Conservation (phyloP, 2,888 invertebrate species). For the Listrodromus nycthemerus region DNA sequence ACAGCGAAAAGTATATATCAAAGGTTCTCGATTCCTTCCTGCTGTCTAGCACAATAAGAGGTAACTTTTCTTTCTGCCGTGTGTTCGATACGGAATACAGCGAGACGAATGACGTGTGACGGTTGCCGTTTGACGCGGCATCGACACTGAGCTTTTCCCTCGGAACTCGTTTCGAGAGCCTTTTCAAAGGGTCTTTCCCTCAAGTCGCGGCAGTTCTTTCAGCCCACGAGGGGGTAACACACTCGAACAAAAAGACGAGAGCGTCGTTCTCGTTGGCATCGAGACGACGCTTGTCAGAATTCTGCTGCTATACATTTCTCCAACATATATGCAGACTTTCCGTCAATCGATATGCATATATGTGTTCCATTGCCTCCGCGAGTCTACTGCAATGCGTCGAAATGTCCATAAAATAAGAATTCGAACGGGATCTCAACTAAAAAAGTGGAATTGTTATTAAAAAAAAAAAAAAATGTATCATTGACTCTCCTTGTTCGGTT, state of each 20-base stretch:
- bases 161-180: constrained; percentile 55
- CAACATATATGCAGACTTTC: constrained; percentile 16
- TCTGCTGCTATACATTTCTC: constrained; percentile 46
- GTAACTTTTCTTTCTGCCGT: constrained; percentile 55
- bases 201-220: constrained; percentile 50
- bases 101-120: constrained; percentile 61
- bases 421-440: neutral
- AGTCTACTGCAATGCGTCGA: constrained; percentile 63
- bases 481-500: no score
- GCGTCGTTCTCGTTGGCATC: constrained; percentile 59
- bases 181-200: constrained; percentile 54
- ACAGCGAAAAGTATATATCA: constrained; percentile 27
- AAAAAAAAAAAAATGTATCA: no score
- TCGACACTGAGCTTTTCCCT: constrained; percentile 64
- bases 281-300: constrained; percentile 63
- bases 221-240: constrained; percentile 22
- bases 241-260: constrained; percentile 39
- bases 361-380: constrained; percentile 12
- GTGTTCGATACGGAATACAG: constrained; percentile 51
- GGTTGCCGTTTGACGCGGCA: constrained; percentile 61
- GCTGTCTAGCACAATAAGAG: constrained; percentile 49
- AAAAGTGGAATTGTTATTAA: neutral
- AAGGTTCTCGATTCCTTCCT: constrained; percentile 35
- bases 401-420: constrained; percentile 36
- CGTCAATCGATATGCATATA: constrained; percentile 61